These are phyloP conservation scores for Spheniscus humboldti DNA, from an alignment of 2,797 vertebrate species.

Conservation along the genomic window DNA sequence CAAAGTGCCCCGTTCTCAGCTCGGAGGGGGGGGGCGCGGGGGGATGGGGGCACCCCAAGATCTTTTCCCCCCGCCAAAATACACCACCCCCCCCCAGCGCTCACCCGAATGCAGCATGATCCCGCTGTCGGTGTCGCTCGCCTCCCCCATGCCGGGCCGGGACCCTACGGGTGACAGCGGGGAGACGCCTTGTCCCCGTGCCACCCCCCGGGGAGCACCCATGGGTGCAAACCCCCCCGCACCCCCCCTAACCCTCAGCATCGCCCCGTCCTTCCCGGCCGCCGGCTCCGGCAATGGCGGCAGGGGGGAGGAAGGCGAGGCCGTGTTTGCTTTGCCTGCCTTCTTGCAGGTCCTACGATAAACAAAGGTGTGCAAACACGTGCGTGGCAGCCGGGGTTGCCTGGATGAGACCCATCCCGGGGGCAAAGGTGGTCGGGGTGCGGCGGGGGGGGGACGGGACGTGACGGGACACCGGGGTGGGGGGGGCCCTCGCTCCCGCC, in stretches of 20 bases:
- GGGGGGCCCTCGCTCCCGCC: neutral
- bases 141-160: neutral
- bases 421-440: conserved; percentile 6
- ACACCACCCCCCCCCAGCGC: neutral
- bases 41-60: neutral
- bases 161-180: neutral
- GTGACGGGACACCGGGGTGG: no score
- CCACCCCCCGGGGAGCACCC: neutral
- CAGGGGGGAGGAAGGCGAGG: neutral
- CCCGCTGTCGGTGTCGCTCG: neutral
- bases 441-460: neutral
- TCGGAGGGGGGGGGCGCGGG: neutral
- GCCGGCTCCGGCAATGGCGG: neutral
- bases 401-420: neutral
- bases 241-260: neutral
- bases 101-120: conserved; percentile 17
- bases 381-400: neutral
- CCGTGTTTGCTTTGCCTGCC: neutral
- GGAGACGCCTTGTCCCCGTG: neutral
- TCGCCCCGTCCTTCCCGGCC: neutral
- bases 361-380: neutral
- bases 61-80: no score
- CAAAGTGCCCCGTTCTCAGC: neutral
- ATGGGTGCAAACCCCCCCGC: neutral
- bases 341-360: neutral